Evolutionary conservation across 2,888 invertebrate genomes (phyloP).

Genomic region (Megastigmus dorsalis): DNA sequence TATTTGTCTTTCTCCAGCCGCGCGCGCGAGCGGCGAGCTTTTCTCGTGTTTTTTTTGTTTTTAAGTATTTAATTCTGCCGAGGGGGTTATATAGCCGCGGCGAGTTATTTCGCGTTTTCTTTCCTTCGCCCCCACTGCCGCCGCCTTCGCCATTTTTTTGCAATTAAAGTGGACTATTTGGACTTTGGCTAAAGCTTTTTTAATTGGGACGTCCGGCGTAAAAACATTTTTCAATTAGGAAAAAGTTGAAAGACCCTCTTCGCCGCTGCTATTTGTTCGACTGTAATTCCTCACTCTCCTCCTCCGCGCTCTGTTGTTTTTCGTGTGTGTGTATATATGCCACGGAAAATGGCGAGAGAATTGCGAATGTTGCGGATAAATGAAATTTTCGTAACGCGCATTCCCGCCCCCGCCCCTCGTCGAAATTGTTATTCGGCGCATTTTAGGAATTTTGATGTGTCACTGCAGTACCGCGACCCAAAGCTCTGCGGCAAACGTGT

Average conservation of each 20-base stretch:
- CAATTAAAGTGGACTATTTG: constrained; percentile 38
- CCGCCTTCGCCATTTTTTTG: constrained; percentile 4
- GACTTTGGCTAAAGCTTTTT: constrained; percentile 42
- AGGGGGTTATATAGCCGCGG: background rate
- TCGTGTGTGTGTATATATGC: too few species aligned
- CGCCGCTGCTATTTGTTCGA: constrained; percentile 14
- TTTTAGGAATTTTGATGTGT: background rate
- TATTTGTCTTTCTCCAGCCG: background rate
- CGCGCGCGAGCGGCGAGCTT: too few species aligned
- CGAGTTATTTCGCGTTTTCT: constrained; percentile 25
- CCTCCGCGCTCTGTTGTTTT: background rate
- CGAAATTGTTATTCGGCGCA: constrained; percentile 7
- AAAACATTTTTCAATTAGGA: constrained; percentile 41
- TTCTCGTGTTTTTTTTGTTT: constrained; percentile 6
- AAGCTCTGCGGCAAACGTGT: too few species aligned
- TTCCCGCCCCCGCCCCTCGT: too few species aligned
- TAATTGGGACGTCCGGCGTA: constrained; percentile 26
- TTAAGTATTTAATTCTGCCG: constrained; percentile 35
- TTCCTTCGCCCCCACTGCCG: background rate
- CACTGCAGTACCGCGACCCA: too few species aligned
- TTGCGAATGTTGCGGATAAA: constrained; percentile 1
- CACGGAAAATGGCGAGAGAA: background rate
- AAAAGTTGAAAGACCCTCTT: constrained; percentile 13
- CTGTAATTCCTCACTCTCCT: background rate
- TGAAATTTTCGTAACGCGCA: constrained; percentile 18